Evolutionary conservation across 2,888 invertebrate species (phyloP).

Genomic region (Microdon myrmicae): DNA sequence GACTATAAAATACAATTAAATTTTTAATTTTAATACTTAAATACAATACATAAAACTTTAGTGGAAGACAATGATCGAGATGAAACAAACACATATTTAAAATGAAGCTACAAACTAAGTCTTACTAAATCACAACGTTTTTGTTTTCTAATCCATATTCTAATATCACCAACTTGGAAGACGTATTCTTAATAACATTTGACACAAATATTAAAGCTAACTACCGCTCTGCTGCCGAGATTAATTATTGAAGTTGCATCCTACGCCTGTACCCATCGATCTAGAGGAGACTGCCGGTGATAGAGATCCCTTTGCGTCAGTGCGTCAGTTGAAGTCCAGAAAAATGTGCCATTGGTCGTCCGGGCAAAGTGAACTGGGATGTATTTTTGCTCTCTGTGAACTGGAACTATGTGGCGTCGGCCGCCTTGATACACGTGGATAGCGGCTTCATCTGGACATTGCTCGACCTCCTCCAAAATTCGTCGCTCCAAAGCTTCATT

Average conservation of each 20-base stretch:
- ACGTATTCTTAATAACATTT: conserved; percentile 35
- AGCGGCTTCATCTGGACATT: conserved; percentile 75
- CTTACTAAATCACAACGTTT: conserved; percentile 43
- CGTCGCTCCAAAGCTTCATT: conserved; percentile 84
- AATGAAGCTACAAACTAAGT: conserved; percentile 22
- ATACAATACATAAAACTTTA: conserved; percentile 54
- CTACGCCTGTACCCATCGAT: conserved; percentile 64
- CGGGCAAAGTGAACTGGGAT: conserved; percentile 81
- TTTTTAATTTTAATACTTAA: conserved; percentile 53
- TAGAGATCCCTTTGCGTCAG: conserved; percentile 57
- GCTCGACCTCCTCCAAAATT: conserved; percentile 76
- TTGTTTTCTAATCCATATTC: conserved; percentile 20
- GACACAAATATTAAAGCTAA: conserved; percentile 38
- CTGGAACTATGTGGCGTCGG: conserved; percentile 65
- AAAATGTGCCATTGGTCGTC: conserved; percentile 83
- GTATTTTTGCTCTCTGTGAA: conserved; percentile 60
- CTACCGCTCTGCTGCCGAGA: conserved; percentile 7
- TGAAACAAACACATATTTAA: conserved; percentile 31
- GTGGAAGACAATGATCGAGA: conserved; percentile 61
- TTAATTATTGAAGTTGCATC: background rate
- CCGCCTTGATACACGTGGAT: conserved; percentile 73
- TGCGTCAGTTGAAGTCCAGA: conserved; percentile 75
- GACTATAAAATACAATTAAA: too few species aligned
- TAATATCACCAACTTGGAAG: conserved; percentile 49
- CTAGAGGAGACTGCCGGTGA: conserved; percentile 57